Evolutionary conservation across 1,140 invertebrate genomes (phyloP), one percentile per base, ranked within the genome.

Genomic region (Asobara japonica): DNA sequence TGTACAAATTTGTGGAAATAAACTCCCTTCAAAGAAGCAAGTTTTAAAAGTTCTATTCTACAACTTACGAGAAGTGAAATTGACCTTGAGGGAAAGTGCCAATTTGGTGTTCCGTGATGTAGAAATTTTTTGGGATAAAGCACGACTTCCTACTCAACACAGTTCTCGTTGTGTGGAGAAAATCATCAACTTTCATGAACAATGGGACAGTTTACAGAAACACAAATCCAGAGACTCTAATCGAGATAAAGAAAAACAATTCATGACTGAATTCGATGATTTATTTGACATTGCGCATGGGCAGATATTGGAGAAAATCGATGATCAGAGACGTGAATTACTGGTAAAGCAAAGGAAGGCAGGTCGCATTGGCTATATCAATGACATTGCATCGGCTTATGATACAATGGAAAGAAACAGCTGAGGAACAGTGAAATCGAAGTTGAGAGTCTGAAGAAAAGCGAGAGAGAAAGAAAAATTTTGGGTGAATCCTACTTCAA

Each of bases 11-110:
- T 13, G 30, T 22, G 73, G 77, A 27, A 76, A 78, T 66, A 70
- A 76, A 72, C 71, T 78, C 31, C 76, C 71, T 16, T 75, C 74
- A 18, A 72, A 71, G 29, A 56, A 62, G 69, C 76, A 77, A 71
- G 74, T 70, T 36, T 45, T 75, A 36, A 73, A 75, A 72, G 56
- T 75, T 62, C 72, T 77, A 20, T 74, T 75, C 69, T 74, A 69
- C 65, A 71, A 77, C 66, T 56, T 69, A 18, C 68, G 71, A 16
- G 27, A 62, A 38, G 31, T 77, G n/a, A 77, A 73, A 20, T 51
- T 68, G 25, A 66, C 30, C 25, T 27, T 77, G 48, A 71, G 72
- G 20, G 71, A 71, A 61, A 74, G 76, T 74, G 65, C 71, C 29
- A 18, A 51, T 27, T 62, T 73, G 30, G 60, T 64, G 31, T 51